Conservation (phyloP, 2,797 vertebrate species). For the Coreius guichenoti region DNA sequence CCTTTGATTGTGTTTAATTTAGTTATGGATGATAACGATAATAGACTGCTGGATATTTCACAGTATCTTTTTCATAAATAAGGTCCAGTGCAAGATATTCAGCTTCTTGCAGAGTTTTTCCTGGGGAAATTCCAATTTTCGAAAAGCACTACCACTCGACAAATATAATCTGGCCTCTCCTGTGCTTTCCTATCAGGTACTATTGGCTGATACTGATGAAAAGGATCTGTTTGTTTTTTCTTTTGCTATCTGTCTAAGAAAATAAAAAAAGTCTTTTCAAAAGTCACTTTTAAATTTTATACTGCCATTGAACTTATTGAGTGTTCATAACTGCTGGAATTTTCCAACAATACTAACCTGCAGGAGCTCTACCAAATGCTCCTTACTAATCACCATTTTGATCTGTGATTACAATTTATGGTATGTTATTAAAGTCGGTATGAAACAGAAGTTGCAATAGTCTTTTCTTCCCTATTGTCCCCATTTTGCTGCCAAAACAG, state of each 20-base stretch:
- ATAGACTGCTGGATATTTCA: neutral
- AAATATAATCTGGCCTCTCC: conserved; percentile 30
- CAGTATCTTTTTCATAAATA: neutral
- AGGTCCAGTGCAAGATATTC: neutral
- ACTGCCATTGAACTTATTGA: conserved; percentile 8
- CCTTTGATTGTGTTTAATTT: neutral
- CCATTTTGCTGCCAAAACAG: too few relatives aligned
- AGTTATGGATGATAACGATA: conserved; percentile 4
- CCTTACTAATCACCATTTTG: neutral
- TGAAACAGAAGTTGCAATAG: neutral
- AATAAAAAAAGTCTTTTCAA: conserved; percentile 43
- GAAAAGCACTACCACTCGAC: conserved; percentile 23
- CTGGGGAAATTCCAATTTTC: conserved; percentile 31
- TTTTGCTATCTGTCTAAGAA: conserved; percentile 38
- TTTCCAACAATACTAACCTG: neutral
- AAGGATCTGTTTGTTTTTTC: conserved; percentile 27
- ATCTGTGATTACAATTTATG: neutral
- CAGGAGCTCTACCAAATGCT: neutral
- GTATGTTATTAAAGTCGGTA: neutral
- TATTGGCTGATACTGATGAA: conserved; percentile 36
- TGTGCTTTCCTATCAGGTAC: conserved; percentile 27
- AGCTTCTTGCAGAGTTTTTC: conserved; percentile 7
- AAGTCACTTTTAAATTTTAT: conserved; percentile 30
- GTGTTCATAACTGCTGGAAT: conserved; percentile 10
- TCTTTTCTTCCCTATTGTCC: neutral